phyloP scores from a whole-genome alignment of 2,113 vertebrate species.

The Marmota monax region DNA sequence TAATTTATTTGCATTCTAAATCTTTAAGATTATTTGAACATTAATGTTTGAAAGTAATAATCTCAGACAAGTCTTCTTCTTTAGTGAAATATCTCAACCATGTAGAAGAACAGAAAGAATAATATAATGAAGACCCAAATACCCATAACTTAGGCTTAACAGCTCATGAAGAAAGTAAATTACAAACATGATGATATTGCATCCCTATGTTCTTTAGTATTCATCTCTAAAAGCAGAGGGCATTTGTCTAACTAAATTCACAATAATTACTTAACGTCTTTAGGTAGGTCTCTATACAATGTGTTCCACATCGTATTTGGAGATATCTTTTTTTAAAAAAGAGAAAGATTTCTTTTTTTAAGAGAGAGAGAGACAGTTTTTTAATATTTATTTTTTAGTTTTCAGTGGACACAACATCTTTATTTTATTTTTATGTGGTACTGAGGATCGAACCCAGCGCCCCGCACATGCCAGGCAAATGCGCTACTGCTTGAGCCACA shows the following conservation, averaged over 20 bases:
- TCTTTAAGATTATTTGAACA: background rate
- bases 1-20: background rate
- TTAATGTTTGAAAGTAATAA: background rate
- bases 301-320: background rate
- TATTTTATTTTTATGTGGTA: too few species aligned
- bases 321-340: background rate
- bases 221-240: background rate
- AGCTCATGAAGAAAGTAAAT: too few species aligned
- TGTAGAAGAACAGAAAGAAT: background rate
- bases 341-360: too few species aligned
- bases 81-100: background rate
- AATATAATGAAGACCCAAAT: background rate
- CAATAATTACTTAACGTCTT: background rate
- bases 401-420: too few species aligned
- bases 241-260: constrained; percentile 29
- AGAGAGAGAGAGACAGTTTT: too few species aligned
- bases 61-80: background rate
- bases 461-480: too few species aligned
- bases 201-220: background rate
- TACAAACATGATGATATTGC: background rate
- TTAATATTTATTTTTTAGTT: too few species aligned
- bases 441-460: too few species aligned
- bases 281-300: background rate
- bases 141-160: background rate
- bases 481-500: too few species aligned